Base-by-base conservation (phyloP, 1,140 invertebrate species). In the Tetramorium alpestre region DNA sequence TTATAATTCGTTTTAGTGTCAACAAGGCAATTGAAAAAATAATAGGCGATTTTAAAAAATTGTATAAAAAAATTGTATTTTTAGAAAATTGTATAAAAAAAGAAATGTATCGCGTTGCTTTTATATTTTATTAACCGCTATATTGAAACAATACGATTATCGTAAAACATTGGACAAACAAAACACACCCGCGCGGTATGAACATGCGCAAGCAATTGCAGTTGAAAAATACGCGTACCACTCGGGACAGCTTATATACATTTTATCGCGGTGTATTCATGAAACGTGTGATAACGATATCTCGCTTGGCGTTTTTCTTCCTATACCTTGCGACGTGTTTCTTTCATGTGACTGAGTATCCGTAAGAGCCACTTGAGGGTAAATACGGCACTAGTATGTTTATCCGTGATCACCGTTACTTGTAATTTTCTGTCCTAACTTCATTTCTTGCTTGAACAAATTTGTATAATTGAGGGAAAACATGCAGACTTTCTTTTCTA, bases 331-430 rank as follows among this genome's bases (percentile, higher is more conserved):
- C 54, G 58, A 44, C 82, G 56, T 47, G 60, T 78, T 88, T 76
- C 87, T 86, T 86, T 86, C 56, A 64, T 70, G 25, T 47, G 65
- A 76, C 41, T 47, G 81, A 85, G 41, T 51, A 84, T 62, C 28
- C 51, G 47, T 18, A 54, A 49, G 54, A 77, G 62, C 38, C 49
- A 70, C 25, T 67, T 22, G 22, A 72, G 51, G 25, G 44, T 82
- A 47, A 72, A 72, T 82, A 54, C 16, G 38, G 8, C 28, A 44
- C 13, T 6, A 44, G 0, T 7, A 13, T 64, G 16, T 80, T 44
- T 49, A 58, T 44, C 11, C 51, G 22, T 41, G 41, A n/a, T 33
- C 33, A 38, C 13, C 6, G 25, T 47, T 62, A 62, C 33, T 67
- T 6, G 6, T 65, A 81, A 81, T 70, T 81, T 44, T 41, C 13